phyloP scores from a whole-genome alignment of 2,113 vertebrate species.

The Hemiscyllium ocellatum region DNA sequence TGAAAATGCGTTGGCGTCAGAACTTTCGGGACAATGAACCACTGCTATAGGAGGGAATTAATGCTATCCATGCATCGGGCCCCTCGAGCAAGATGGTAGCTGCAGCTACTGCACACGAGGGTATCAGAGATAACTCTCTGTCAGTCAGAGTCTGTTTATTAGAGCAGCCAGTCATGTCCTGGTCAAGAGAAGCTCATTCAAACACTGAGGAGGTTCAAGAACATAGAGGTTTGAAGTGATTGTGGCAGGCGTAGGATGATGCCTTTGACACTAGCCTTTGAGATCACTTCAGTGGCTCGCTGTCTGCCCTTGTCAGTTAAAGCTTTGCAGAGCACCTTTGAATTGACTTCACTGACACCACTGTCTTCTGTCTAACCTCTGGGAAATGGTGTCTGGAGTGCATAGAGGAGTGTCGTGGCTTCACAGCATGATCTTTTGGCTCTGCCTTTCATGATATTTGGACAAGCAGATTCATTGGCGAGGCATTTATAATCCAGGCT shows the following conservation, averaged over 20 bases:
- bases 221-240: not conserved
- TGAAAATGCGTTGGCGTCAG: not conserved
- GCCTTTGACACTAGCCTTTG: not conserved
- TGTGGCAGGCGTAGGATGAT: not conserved
- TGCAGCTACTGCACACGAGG: not conserved
- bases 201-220: not conserved
- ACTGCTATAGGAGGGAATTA: not conserved
- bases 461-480: no score
- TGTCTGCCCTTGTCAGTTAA: conserved; percentile 4
- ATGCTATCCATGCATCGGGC: not conserved
- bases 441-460: no score
- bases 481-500: no score
- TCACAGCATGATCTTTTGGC: no score
- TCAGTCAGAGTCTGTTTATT: not conserved
- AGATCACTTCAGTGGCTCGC: not conserved
- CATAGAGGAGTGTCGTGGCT: not conserved
- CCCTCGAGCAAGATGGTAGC: not conserved
- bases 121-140: not conserved
- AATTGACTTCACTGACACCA: not conserved
- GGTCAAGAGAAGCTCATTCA: not conserved
- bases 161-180: not conserved
- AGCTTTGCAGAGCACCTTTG: not conserved
- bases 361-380: no score
- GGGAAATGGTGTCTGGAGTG: not conserved
- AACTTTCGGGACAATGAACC: not conserved